A percentile compares a stretch with the other conserved stretches of the same genome.
These are phyloP conservation scores for Nesometra sesokonis DNA, from an alignment of 35 echinoderm and acorn worm genomes.

Conservation along the genomic window DNA sequence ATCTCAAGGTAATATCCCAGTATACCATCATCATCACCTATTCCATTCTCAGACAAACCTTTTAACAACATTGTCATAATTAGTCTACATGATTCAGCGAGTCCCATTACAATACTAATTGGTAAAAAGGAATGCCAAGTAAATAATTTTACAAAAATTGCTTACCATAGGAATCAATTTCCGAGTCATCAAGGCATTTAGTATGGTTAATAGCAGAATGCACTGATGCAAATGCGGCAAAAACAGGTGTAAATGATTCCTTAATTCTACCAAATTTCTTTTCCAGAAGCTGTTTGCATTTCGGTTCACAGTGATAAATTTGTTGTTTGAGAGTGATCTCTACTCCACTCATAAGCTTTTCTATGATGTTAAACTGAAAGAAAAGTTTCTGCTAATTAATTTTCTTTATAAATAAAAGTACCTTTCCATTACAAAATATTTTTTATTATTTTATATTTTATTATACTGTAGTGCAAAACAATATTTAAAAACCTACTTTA, in stretches of 20 bases:
- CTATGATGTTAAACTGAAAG: background rate
- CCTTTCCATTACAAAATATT: too few relatives aligned
- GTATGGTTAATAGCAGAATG: background rate
- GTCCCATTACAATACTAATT: too few relatives aligned
- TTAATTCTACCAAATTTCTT: background rate
- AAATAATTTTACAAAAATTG: background rate
- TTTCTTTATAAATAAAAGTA: too few relatives aligned
- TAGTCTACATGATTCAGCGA: too few relatives aligned
- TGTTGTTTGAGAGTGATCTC: background rate
- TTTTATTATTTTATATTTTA: too few relatives aligned
- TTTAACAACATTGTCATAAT: too few relatives aligned
- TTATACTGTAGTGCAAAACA: too few relatives aligned
- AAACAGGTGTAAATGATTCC: background rate
- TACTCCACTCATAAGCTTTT: background rate
- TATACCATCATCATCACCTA: too few relatives aligned
- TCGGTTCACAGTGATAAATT: background rate
- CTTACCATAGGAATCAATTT: background rate
- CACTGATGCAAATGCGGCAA: background rate
- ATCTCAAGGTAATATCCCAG: too few relatives aligned
- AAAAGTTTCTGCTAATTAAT: too few relatives aligned
- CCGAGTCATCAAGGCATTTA: background rate
- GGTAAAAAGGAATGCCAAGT: too few relatives aligned
- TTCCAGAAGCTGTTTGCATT: background rate
- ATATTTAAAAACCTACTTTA: background rate
- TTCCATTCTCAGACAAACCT: too few relatives aligned